Percentiles rank a stretch among this genome's conserved stretches.
These are phyloP conservation scores for Himantopus leucocephalus DNA, from an alignment of 2,113 vertebrate species.

Conservation along the genomic window DNA sequence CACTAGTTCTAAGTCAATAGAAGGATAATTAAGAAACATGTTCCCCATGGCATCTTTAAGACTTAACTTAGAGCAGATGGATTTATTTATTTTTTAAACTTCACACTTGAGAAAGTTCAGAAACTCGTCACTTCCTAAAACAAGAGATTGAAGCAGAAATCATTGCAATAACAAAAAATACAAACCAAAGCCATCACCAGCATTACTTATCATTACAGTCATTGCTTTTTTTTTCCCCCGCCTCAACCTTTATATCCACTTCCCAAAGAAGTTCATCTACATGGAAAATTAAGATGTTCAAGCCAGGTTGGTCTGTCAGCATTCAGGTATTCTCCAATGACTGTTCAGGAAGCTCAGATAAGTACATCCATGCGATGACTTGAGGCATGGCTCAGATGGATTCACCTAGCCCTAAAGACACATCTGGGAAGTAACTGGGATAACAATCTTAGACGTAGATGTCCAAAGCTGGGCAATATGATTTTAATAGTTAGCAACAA, in stretches of 20 bases:
- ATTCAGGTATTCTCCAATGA: neutral
- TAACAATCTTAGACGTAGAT: neutral
- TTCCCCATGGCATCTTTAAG: neutral
- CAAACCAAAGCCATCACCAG: neutral
- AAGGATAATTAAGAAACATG: neutral
- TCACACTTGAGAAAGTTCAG: neutral
- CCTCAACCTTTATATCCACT: too few species aligned
- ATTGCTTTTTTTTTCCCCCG: fast-evolving
- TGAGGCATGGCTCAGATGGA: neutral
- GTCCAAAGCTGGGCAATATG: neutral
- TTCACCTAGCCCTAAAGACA: neutral
- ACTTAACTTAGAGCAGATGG: neutral
- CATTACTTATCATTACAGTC: neutral
- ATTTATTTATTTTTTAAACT: neutral
- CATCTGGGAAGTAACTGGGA: neutral
- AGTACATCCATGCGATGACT: fast-evolving
- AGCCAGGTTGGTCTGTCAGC: neutral
- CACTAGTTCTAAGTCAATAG: neutral
- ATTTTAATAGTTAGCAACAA: neutral
- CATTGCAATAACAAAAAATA: neutral
- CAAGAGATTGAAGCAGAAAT: neutral
- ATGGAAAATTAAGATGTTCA: neutral
- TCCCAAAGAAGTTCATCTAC: too few species aligned
- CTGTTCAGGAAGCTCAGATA: neutral
- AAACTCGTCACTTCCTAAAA: neutral